phyloP scores from a whole-genome alignment of 2,797 vertebrate genomes.

The Capromys pilorides region DNA sequence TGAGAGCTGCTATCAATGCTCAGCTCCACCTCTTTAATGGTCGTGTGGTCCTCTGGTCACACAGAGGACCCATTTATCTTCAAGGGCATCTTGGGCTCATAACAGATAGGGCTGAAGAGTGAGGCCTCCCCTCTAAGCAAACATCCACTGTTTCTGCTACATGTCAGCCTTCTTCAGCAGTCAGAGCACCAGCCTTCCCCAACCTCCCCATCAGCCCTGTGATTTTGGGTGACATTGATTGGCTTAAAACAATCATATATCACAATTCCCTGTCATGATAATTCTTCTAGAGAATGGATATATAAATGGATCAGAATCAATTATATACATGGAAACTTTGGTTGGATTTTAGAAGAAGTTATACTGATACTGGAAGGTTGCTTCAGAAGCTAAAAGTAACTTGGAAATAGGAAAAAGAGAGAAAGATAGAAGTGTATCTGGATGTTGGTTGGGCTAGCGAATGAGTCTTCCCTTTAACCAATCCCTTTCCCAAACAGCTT shows the following conservation, averaged over 20 bases:
- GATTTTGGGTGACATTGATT: not conserved
- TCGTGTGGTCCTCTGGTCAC: not conserved
- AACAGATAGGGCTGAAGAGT: not conserved
- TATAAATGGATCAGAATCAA: not conserved
- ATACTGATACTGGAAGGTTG: not conserved
- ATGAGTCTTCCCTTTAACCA: not conserved
- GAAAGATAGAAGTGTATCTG: no score
- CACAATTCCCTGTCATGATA: not conserved
- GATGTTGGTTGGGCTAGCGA: not conserved
- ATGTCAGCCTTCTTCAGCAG: not conserved
- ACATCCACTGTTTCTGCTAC: not conserved
- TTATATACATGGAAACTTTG: not conserved
- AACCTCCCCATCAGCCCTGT: not conserved
- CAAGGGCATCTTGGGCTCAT: not conserved
- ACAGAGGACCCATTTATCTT: not conserved
- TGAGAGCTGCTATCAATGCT: not conserved
- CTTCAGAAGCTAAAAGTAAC: not conserved
- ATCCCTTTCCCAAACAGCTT: not conserved
- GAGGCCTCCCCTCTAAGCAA: not conserved
- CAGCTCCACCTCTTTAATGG: not conserved
- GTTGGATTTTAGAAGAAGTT: not conserved
- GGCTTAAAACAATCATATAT: not conserved
- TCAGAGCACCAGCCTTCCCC: not conserved
- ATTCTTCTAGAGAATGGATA: not conserved
- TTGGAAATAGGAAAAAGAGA: not conserved